Evolutionary conservation across 2,888 invertebrate genomes (phyloP), one percentile per base, ranked within the genome.

Genomic region (Lepetodrilus schrolli): DNA sequence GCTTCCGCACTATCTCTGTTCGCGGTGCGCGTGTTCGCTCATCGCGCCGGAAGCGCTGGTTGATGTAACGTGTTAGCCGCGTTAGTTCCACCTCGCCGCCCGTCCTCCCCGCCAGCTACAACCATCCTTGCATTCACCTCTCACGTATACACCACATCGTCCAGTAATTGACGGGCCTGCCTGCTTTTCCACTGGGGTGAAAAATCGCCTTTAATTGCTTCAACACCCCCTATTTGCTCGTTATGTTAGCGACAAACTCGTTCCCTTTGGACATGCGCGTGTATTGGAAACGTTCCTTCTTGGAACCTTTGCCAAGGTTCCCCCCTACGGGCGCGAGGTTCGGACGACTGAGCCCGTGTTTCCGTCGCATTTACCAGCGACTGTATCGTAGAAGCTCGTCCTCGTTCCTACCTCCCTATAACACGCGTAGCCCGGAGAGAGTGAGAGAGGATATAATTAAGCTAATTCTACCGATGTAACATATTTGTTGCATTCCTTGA

Each of bases 401-500:
- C 30, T 23, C 21, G 47, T 34, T 26, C 34, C 68, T 43, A 26
- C 43, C 43, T 23, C 21, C 47, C 23, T 43, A 21, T 30, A 4
- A 47, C 68, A 30, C 68, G 68, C 26, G 43, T 26, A 17, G 68
- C 68, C 68, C 37, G 51, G 66, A 48, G 36, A 36, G 21, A 13
- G 43, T 38, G 10, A 21, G 21, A 66, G 26, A 48, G 34, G 36
- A 43, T 36, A 43, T 72, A 72, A 72, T 72, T 72, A 72, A 43
- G 65, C 65, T 58, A 72, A 72, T 72, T 72, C 43, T 49, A 13
- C 30, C 21, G 47, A 23, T 65, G 65, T 48, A 72, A 72, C 72
- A 72, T 72, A 72, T 72, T 72, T 72, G 48, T 70, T 49, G 51
- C 70, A 50, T 70, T 72, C 65, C 34, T 21, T 38, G 48, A 30